Evolutionary conservation across 2,888 invertebrate genomes (phyloP), one percentile per base, ranked within the genome.

Genomic region (Noctuana brunneofusca): DNA sequence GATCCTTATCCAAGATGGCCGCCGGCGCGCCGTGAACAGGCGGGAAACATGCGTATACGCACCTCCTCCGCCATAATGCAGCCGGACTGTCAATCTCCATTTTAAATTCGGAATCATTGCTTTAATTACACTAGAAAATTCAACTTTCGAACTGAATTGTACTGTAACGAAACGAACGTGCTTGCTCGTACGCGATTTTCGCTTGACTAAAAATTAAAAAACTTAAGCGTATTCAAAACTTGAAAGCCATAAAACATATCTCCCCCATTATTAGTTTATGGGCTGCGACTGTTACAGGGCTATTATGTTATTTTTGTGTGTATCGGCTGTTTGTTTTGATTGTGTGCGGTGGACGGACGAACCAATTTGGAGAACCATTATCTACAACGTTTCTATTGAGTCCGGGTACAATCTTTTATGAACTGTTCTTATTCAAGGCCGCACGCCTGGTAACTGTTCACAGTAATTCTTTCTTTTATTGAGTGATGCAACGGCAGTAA

Each of bases 251-350:
- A 90, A 92, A 91, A 87, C 87, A 90, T 88, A 85, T 81, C 88
- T 91, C 90, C 90, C 91, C 90, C 87, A 89, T 90, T 91, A 92
- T 92, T 91, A 89, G 89, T 90, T 89, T 89, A 89, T 88, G 84
- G 84, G 74, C 81, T 83, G 86, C 83, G 86, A 87, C 87, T 88
- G 86, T 88, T 86, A 80, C 80, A 74, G 79, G 78, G 82, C 89
- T 85, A 89, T 91, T 90, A 89, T 79, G 82, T 80, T 84, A 83
- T 84, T 86, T 85, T 86, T 87, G 83, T 86, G 80, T 88, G 87
- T 83, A 81, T 82, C 78, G 71, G 80, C 79, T 83, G 81, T 87
- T 89, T 90, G 86, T 89, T 89, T 87, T 84, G 81, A 79, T 83
- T 85, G 89, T 89, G 81, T 87, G 87, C 84, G 84, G 86, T 80